These are phyloP conservation scores for Lepas anatifera DNA, from an alignment of 2,888 invertebrate species.

Conservation along the genomic window DNA sequence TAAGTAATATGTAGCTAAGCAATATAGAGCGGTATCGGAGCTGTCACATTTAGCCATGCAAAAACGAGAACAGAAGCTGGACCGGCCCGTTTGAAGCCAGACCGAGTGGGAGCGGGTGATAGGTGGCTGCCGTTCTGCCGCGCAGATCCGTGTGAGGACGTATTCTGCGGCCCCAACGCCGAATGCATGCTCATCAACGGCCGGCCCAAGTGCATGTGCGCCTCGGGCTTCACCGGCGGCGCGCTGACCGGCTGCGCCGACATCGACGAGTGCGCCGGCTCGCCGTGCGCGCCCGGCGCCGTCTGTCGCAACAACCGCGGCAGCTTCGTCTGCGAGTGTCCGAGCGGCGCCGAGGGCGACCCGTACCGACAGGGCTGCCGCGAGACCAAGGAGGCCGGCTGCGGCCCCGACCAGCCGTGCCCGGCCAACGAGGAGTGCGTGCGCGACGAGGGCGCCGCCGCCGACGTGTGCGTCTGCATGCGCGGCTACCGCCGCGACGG, in stretches of 20 bases:
- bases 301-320: slow-evolving; percentile 82
- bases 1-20: too few species aligned
- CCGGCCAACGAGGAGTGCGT: slow-evolving; percentile 76
- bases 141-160: slow-evolving; percentile 77
- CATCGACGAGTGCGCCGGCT: slow-evolving; percentile 69
- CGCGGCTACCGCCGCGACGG: slow-evolving; percentile 68
- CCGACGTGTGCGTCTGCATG: slow-evolving; percentile 76
- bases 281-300: slow-evolving; percentile 70
- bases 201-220: slow-evolving; percentile 70
- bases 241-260: slow-evolving; percentile 64
- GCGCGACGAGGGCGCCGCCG: slow-evolving; percentile 54
- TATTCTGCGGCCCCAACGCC: slow-evolving; percentile 72
- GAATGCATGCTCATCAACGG: slow-evolving; percentile 76
- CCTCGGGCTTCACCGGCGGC: slow-evolving; percentile 63
- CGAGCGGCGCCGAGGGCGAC: slow-evolving; percentile 49
- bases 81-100: too few species aligned
- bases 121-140: slow-evolving; percentile 26
- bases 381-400: slow-evolving; percentile 47
- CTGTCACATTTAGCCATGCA: too few species aligned
- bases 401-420: slow-evolving; percentile 62
- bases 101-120: too few species aligned
- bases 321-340: slow-evolving; percentile 74
- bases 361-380: slow-evolving; percentile 63
- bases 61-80: too few species aligned
- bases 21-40: too few species aligned